Evolutionary conservation across 1,140 invertebrate genomes (phyloP).

Genomic region (Ceratina australensis): DNA sequence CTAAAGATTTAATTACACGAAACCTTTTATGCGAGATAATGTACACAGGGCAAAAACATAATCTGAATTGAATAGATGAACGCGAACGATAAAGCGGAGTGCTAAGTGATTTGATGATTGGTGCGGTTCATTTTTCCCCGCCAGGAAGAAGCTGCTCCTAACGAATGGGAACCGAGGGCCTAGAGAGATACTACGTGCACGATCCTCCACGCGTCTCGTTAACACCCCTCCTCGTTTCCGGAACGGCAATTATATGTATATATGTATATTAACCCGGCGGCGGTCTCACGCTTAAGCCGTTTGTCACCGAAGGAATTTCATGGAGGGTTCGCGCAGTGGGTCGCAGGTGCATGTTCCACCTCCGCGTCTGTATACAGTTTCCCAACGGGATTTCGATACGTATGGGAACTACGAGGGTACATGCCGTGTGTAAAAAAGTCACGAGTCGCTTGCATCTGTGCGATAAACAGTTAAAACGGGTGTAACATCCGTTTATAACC

Average conservation of each 20-base stretch:
- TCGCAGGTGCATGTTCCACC: constrained; percentile 41
- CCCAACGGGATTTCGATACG: constrained; percentile 40
- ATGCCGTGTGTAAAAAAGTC: not conserved
- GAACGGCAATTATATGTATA: constrained; percentile 31
- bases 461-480: not conserved
- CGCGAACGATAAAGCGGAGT: not conserved
- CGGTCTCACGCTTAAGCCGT: constrained; percentile 31
- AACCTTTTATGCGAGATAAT: not conserved
- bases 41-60: not conserved
- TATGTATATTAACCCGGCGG: not conserved
- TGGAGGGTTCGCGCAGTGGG: constrained; percentile 31
- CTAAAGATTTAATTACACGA: no score
- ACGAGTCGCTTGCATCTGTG: not conserved
- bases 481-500: not conserved
- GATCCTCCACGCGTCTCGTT: constrained; percentile 14
- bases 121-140: constrained; percentile 3
- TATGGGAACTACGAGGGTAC: constrained; percentile 22
- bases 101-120: constrained; percentile 19
- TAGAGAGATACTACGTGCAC: not conserved
- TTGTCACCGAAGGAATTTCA: constrained; percentile 41
- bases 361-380: constrained; percentile 37
- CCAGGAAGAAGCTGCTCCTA: not conserved
- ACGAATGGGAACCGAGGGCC: not conserved
- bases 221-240: constrained; percentile 19
- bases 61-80: not conserved